Conservation (phyloP, 1,140 invertebrate species). For the Glomeris maerens region DNA sequence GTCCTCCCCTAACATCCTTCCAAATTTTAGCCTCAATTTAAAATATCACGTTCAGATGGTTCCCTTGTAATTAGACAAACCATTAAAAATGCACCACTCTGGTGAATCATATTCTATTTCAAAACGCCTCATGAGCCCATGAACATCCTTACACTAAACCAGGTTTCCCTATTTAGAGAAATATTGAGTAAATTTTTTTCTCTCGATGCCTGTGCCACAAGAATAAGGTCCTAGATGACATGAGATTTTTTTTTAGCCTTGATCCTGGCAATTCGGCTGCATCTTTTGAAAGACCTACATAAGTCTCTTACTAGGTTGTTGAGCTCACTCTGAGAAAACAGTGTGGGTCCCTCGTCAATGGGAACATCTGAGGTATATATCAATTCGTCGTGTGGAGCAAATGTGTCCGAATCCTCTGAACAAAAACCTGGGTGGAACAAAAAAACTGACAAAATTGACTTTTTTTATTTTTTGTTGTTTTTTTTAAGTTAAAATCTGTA, state of each 20-base stretch:
- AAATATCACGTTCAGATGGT: too few relatives aligned
- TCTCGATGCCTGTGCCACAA: conserved; percentile 13
- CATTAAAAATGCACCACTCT: too few relatives aligned
- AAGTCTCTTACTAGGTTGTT: conserved; percentile 4
- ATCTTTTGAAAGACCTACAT: conserved; percentile 5
- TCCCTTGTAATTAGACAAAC: too few relatives aligned
- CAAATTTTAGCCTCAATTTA: too few relatives aligned
- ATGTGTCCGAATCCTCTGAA: conserved; percentile 1
- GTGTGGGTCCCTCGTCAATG: conserved; percentile 1
- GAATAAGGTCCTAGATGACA: conserved; percentile 8
- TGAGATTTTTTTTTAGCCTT: conserved; percentile 2
- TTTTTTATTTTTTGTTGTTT: too few relatives aligned
- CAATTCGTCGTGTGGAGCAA: conserved; percentile 1
- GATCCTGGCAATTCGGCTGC: conserved; percentile 7
- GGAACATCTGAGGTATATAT: conserved; percentile 5
- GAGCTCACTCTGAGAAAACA: conserved; percentile 6
- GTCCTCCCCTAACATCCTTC: too few relatives aligned
- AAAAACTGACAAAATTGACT: too few relatives aligned
- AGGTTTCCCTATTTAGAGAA: conserved; percentile 11
- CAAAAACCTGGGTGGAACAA: too few relatives aligned
- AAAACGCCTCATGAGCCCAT: conserved; percentile 12
- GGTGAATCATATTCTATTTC: conserved; percentile 12
- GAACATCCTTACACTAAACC: conserved; percentile 12
- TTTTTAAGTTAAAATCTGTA: too few relatives aligned
- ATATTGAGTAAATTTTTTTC: conserved; percentile 12